These are phyloP conservation scores for Synanthedon formicaeformis DNA, from an alignment of 2,888 invertebrate species.

Conservation along the genomic window DNA sequence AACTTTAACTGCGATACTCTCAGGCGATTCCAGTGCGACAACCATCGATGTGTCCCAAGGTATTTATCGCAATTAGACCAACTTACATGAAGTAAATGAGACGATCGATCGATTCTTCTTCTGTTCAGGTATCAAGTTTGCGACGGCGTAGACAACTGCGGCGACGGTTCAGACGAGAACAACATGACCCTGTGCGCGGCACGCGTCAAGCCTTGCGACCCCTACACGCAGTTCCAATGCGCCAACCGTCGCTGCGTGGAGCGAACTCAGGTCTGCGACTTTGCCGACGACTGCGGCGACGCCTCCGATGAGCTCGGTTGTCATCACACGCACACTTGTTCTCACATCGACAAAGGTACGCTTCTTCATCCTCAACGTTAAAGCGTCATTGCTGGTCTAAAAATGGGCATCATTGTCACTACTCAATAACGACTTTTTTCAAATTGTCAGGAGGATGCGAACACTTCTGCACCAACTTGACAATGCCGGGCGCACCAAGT, in stretches of 20 bases:
- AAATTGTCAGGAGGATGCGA: constrained; percentile 83
- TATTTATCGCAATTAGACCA: constrained; percentile 11
- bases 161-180: constrained; percentile 95
- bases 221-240: constrained; percentile 86
- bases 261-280: constrained; percentile 84
- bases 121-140: constrained; percentile 80
- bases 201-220: constrained; percentile 81
- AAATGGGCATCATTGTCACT: constrained; percentile 11
- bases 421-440: no score
- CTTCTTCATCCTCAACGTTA: background rate
- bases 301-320: constrained; percentile 92
- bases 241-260: constrained; percentile 89
- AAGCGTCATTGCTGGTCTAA: background rate
- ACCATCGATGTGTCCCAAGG: constrained; percentile 86
- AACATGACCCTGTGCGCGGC: constrained; percentile 89
- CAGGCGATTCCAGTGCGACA: constrained; percentile 89
- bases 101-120: background rate
- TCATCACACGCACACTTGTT: constrained; percentile 75
- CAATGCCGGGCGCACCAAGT: constrained; percentile 39
- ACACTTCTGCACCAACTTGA: constrained; percentile 90
- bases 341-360: constrained; percentile 42
- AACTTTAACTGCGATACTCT: constrained; percentile 88
- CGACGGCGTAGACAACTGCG: constrained; percentile 93
- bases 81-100: background rate
- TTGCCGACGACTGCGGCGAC: constrained; percentile 91